Evolutionary conservation across 1,140 invertebrate species (phyloP), one percentile per base, ranked within the genome.

Genomic region (Zeugodacus cucurbitae): DNA sequence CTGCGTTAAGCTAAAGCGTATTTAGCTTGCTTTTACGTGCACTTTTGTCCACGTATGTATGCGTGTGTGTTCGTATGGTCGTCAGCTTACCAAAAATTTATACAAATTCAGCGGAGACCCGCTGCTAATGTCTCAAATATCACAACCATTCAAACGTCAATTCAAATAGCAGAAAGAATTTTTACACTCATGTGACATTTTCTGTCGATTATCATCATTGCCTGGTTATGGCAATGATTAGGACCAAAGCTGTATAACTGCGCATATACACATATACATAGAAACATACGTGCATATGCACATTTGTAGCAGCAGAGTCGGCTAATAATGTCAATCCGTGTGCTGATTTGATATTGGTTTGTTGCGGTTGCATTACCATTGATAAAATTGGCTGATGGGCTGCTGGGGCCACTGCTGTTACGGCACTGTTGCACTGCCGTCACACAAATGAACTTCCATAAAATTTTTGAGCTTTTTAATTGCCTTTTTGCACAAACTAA

Each of bases 191-290:
- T 82, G 74, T 82, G 74, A 82, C 74, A 82, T 82, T 82, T 82
- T 82, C 74, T 82, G 74, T 64, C 86, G 86, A 87, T 87, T 87
- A 87, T 87, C 86, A 64, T 87, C 86, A 87, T 87, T 87, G 59
- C 86, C 86, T 59, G 54, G 54, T 87, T 64, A 87, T 62, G 41
- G 74, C 74, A 82, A n/a, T 82, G 74, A 82, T 82, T 82, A 82
- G 41, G 41, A 41, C 41, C 41, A 82, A 82, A 82, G 74, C 74
- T 82, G 64, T 17, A 54, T 54, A 54, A 29, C 26, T 26, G 14
- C 64, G 34, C 34, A 41, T 11, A 26, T 34, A 32, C 26, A 11
- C 14, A 32, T 3, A 29, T 3, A 14, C 29, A 32, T 67, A n/a
- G n/a, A n/a, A n/a, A n/a, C n/a, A n/a, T n/a, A n/a, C n/a, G n/a